Evolutionary conservation across 2,113 vertebrate species (phyloP), one percentile per base, ranked within the genome.

Genomic region (Thamnaconus septentrionalis): DNA sequence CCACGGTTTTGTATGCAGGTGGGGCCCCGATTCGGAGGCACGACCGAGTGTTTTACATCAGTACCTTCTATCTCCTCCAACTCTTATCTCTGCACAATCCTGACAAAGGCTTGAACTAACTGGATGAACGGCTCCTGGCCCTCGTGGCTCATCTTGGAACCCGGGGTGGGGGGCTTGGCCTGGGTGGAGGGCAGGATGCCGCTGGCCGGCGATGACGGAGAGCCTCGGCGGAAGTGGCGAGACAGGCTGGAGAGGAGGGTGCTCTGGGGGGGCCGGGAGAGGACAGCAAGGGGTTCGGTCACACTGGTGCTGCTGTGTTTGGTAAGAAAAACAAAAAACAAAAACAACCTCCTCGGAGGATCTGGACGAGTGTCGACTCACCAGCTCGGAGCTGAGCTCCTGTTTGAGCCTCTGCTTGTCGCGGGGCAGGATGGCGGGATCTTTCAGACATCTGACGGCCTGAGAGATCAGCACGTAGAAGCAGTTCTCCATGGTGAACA

Each of bases 401-500:
- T 98, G 97, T 60, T 99, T 99, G 88, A 99, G 95, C 9, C 97
- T 90, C 89, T 99, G 97, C 64, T 99, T 98, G 83, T 99, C 97
- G 4, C 97, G 92, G 3, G 93, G 91, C 3, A 93, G 90, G 77
- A 98, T 92, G 0, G 90, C 80, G 0, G 94, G 91, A 78, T 99
- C 96, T 87, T 96, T 93, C 65, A 99, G 86, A 81, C 94, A 98
- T 0, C 95, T 94, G 10, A 95, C 85, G 0, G 97, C 97, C 87
- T 99, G 97, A 39, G 97, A 99, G 91, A 98, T 95, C 78, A 98
- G 90, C 86, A 99, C 92, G 79, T 98, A 98, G 90, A 99, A 98
- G 78, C 96, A 98, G 92, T 98, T 98, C 61, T 99, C 97, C 94
- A 98, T 98, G 50, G 94, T 96, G 82, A 99, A 99, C 93, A 96